Percentiles rank a stretch among this genome's conserved stretches.
phyloP scores from a whole-genome alignment of 2,113 vertebrate genomes.

The Emberiza fucata region DNA sequence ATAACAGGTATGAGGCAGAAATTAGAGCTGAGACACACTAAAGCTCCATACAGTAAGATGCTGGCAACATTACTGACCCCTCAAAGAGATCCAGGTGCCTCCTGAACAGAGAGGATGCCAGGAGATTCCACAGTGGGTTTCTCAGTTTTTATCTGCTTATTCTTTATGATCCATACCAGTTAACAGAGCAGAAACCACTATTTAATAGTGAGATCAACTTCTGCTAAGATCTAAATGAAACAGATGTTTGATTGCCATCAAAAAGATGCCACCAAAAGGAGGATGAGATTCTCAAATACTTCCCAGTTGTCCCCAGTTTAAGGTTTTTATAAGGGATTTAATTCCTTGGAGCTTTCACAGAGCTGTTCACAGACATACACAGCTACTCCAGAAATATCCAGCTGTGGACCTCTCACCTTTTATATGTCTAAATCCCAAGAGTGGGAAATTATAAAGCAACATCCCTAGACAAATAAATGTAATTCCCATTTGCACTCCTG shows the following conservation, averaged over 20 bases:
- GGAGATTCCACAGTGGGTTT: not conserved
- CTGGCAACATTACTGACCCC: not conserved
- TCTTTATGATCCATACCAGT: not conserved
- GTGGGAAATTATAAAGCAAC: not conserved
- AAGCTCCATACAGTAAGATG: not conserved
- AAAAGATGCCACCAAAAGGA: not conserved
- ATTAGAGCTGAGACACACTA: not conserved
- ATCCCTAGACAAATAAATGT: not conserved
- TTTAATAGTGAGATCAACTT: not conserved
- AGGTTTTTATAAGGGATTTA: not conserved
- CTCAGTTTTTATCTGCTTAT: not conserved
- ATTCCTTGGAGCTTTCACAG: not conserved
- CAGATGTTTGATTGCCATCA: not conserved
- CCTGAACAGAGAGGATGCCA: not conserved
- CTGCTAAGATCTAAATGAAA: not conserved
- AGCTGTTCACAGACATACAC: not conserved
- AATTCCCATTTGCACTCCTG: not conserved
- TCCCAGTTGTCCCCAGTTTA: rapidly evolving
- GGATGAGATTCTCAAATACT: not conserved
- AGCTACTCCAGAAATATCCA: not conserved
- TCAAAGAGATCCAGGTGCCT: not conserved
- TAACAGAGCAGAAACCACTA: not conserved
- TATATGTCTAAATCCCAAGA: not conserved
- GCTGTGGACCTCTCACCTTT: not conserved
- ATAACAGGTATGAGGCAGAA: not conserved